A percentile compares a stretch with the other conserved stretches of the same genome.
Conservation (phyloP, 1,140 invertebrate genomes). For the Lepidurus couesii region DNA sequence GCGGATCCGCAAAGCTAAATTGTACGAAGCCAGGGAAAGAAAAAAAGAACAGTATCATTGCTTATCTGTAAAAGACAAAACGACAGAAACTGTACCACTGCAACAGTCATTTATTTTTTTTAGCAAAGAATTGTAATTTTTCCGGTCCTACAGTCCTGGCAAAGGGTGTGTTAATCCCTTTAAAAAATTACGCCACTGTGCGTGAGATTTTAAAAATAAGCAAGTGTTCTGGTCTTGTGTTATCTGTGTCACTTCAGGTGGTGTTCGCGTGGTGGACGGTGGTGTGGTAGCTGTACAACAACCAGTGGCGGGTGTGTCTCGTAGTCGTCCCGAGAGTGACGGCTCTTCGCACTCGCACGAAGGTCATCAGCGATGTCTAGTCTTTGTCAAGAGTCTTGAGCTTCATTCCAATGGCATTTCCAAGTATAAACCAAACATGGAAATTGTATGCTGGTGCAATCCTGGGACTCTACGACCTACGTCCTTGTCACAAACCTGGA, state of each 20-base stretch:
- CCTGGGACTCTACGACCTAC: not conserved
- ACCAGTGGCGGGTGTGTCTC: not conserved
- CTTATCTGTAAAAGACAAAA: too few species aligned
- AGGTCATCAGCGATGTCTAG: conserved; percentile 32
- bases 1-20: too few species aligned
- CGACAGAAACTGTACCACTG: too few species aligned
- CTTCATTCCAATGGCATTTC: not conserved
- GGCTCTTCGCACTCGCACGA: conserved; percentile 30
- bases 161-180: too few species aligned
- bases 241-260: conserved; percentile 7
- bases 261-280: not conserved
- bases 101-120: too few species aligned
- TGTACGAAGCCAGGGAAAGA: too few species aligned
- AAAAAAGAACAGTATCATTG: too few species aligned
- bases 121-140: too few species aligned
- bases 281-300: not conserved
- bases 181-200: not conserved
- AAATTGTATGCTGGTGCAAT: not conserved
- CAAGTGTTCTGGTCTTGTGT: not conserved
- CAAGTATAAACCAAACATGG: not conserved
- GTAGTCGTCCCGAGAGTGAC: conserved; percentile 3
- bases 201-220: not conserved
- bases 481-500: not conserved
- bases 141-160: too few species aligned
- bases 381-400: conserved; percentile 24